Percentiles rank a stretch among this genome's conserved stretches.
Evolutionary conservation across 2,888 invertebrate genomes (phyloP).

Genomic region (Invenusta paracnida): DNA sequence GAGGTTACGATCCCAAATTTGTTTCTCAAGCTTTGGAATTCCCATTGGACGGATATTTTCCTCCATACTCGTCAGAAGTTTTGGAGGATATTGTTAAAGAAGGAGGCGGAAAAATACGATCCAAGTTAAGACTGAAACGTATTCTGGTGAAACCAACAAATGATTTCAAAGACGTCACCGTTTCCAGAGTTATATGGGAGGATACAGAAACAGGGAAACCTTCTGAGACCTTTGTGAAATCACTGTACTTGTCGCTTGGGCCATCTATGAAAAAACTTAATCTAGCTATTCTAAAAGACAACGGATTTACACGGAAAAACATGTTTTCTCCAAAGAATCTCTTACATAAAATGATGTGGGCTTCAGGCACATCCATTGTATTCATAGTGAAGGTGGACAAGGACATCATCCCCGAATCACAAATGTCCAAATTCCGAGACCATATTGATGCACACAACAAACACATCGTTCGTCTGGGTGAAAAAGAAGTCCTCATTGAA

Average conservation of each 20-base stretch:
- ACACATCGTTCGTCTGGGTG: background rate
- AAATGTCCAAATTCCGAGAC: background rate
- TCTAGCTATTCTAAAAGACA: no score
- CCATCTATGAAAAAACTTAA: background rate
- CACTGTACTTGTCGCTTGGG: background rate
- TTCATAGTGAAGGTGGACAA: background rate
- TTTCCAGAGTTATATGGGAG: background rate
- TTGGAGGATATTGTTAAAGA: background rate
- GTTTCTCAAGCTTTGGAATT: background rate
- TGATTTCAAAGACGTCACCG: background rate
- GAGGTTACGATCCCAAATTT: background rate
- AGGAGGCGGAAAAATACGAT: background rate
- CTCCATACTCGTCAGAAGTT: background rate
- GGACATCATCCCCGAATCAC: background rate
- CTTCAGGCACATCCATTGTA: background rate
- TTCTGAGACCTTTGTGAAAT: background rate
- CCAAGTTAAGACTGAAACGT: background rate
- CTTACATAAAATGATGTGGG: background rate
- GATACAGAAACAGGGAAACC: background rate
- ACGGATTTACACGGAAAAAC: no score
- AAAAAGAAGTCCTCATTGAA: background rate
- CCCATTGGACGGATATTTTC: background rate
- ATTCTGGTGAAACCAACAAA: background rate
- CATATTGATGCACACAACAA: background rate
- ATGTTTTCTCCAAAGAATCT: background rate